A percentile compares a stretch with the other conserved stretches of the same genome.
phyloP scores from a whole-genome alignment of 2,113 vertebrate genomes.

The Prunella fulvescens region DNA sequence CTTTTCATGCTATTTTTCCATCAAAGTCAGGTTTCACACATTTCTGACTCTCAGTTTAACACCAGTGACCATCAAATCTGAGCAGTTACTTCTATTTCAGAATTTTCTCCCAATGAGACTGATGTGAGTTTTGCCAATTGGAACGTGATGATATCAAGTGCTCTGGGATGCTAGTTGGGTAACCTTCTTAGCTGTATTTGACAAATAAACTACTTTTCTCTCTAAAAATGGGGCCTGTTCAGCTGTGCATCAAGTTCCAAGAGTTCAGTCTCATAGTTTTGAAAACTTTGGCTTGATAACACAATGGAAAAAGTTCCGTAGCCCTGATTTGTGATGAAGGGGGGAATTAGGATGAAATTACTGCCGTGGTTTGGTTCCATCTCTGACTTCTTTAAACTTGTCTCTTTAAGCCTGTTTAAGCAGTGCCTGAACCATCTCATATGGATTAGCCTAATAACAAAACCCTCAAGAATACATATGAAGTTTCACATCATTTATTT shows the following conservation, averaged over 20 bases:
- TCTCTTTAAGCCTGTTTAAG: neutral
- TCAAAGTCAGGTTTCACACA: neutral
- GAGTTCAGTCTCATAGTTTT: neutral
- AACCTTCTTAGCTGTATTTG: neutral
- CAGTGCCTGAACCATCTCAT: neutral
- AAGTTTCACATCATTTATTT: neutral
- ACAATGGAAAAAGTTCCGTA: neutral
- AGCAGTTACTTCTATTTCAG: neutral
- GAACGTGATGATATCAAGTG: neutral
- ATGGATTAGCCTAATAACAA: neutral
- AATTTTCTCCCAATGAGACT: neutral
- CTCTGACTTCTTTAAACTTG: neutral
- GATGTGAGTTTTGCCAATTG: neutral
- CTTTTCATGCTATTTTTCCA: neutral
- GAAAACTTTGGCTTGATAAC: neutral
- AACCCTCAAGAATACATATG: fast-evolving
- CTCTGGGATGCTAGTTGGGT: neutral
- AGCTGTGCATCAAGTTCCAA: neutral
- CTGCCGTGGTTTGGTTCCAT: neutral
- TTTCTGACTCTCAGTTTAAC: neutral
- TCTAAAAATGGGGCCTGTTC: neutral
- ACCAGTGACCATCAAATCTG: neutral
- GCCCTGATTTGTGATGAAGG: neutral
- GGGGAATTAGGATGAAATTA: neutral
- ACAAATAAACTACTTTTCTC: neutral